These are phyloP conservation scores for Sphaeridia pumilis DNA, from an alignment of 2,888 invertebrate genomes.

Conservation along the genomic window DNA sequence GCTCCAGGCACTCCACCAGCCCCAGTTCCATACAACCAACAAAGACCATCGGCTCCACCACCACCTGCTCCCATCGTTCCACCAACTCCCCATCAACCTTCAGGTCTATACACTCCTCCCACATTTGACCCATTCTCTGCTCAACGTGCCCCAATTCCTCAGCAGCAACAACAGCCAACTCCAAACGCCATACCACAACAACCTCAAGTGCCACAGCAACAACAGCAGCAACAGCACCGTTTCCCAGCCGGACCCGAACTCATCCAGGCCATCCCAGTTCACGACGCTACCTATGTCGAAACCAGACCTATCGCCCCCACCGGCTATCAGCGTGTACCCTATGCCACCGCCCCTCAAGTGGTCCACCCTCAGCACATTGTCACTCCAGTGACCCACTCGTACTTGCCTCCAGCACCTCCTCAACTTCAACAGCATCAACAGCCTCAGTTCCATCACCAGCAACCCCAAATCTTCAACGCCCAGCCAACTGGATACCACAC, in stretches of 20 bases:
- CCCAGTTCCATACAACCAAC: background rate
- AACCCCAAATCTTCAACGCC: background rate
- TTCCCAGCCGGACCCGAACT: constrained; percentile 4
- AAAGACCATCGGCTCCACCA: background rate
- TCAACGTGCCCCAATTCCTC: constrained; percentile 4
- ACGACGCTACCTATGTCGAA: constrained; percentile 11
- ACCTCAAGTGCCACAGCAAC: constrained; percentile 3
- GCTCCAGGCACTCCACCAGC: background rate
- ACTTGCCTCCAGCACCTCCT: background rate
- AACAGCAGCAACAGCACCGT: background rate
- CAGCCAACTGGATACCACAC: background rate
- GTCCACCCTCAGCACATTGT: background rate
- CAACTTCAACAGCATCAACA: background rate
- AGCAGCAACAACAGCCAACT: constrained; percentile 5
- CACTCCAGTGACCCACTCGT: background rate
- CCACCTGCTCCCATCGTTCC: constrained; percentile 1
- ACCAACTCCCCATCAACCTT: constrained; percentile 9
- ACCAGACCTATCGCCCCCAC: constrained; percentile 1
- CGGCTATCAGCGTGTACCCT: background rate
- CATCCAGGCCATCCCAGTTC: constrained; percentile 17
- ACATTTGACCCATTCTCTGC: background rate
- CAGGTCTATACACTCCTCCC: constrained; percentile 10
- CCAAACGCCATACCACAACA: background rate
- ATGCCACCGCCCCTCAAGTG: background rate
- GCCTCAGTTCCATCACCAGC: background rate